Evolutionary conservation across 92 coral and sea anemone genomes (phyloP).

Genomic region (Phenganax marumi): DNA sequence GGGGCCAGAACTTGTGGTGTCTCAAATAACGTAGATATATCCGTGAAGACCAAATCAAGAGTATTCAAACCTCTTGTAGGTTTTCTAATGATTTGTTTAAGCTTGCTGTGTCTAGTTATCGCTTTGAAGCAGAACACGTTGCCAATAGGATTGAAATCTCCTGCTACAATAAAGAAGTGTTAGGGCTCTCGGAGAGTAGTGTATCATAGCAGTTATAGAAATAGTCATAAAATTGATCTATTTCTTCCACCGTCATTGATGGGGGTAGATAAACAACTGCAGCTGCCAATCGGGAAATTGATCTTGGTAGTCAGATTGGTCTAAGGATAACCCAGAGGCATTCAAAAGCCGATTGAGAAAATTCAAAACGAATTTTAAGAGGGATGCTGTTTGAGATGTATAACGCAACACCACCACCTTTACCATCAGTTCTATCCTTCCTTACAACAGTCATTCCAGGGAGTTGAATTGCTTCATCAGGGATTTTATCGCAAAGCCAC

Average conservation of each 20-base stretch:
- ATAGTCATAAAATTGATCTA: not conserved
- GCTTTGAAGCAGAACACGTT: not conserved
- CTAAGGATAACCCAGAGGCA: conserved; percentile 13
- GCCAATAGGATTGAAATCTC: not conserved
- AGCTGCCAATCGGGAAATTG: not conserved
- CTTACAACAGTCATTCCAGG: not conserved
- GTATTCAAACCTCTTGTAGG: conserved; percentile 18
- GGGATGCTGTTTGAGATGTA: not conserved
- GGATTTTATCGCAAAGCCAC: not conserved
- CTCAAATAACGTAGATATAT: not conserved
- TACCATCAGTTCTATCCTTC: not conserved
- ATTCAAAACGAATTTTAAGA: not conserved
- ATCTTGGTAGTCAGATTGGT: not conserved
- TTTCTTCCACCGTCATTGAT: not conserved
- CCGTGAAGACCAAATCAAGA: conserved; percentile 5
- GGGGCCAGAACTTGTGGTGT: not conserved
- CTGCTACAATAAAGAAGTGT: conserved; percentile 10
- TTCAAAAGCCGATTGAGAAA: not conserved
- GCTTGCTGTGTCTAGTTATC: not conserved
- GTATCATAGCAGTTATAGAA: conserved; percentile 1
- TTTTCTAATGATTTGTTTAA: conserved; percentile 7
- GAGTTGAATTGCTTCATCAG: not conserved
- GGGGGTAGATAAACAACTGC: not conserved
- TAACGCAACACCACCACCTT: not conserved
- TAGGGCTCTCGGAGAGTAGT: not conserved